phyloP scores from a whole-genome alignment of 2,888 invertebrate genomes.

The Nephrotoma appendiculata region DNA sequence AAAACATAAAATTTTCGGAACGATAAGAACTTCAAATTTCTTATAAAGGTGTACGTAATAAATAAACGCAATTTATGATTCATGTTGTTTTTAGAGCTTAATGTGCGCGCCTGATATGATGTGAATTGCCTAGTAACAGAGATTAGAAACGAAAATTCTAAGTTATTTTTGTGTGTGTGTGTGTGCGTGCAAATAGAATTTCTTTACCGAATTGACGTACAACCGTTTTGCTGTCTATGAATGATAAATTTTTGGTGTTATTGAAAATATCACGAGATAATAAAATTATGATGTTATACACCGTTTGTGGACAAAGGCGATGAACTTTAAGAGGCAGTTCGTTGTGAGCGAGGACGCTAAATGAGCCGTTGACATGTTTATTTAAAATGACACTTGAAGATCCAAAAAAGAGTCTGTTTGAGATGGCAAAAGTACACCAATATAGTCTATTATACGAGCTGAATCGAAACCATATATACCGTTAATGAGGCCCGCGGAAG shows the following conservation, averaged over 20 bases:
- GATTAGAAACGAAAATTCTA: neutral
- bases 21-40: neutral
- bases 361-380: too few species aligned
- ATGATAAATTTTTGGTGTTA: neutral
- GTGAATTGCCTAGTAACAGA: neutral
- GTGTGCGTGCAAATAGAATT: neutral
- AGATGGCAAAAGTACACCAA: too few species aligned
- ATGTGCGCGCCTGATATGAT: neutral
- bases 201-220: neutral
- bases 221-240: neutral
- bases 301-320: neutral
- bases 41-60: neutral
- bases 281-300: neutral
- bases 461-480: too few species aligned
- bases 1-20: neutral
- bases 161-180: neutral
- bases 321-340: neutral
- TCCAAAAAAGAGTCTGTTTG: too few species aligned
- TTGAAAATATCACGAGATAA: neutral
- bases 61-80: neutral
- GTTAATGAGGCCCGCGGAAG: too few species aligned
- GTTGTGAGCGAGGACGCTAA: too few species aligned
- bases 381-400: too few species aligned
- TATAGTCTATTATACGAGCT: too few species aligned
- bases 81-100: neutral